Conservation (phyloP, 1,140 invertebrate species). For the Rhizoglyphus robini region DNA sequence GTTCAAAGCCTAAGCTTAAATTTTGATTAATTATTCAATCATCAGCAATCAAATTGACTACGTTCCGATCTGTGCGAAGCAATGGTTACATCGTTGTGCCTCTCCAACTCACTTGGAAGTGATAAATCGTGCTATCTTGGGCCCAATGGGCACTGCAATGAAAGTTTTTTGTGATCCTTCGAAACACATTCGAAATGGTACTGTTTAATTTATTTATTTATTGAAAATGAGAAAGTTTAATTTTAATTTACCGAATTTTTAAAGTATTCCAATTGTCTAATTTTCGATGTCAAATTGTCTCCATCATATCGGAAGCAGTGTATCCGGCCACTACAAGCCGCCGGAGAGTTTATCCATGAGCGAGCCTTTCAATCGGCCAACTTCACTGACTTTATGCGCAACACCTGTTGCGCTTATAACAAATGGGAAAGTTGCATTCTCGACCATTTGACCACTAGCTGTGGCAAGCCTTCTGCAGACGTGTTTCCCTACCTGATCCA, state of each 20-base stretch:
- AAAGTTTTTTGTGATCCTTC: neutral
- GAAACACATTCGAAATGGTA: neutral
- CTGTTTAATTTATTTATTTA: neutral
- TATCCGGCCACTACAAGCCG: neutral
- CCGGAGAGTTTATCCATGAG: neutral
- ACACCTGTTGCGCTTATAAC: neutral
- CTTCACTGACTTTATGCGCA: neutral
- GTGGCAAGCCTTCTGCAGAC: neutral
- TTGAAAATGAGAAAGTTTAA: neutral
- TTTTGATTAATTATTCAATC: neutral
- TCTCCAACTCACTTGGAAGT: neutral
- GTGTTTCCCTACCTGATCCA: neutral
- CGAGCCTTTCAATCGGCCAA: neutral
- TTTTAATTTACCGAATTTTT: slow-evolving; percentile 1
- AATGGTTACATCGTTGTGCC: neutral
- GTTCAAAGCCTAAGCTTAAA: neutral
- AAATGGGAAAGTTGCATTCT: slow-evolving; percentile 9
- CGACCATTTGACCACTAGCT: neutral
- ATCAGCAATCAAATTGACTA: slow-evolving; percentile 3
- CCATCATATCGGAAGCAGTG: neutral
- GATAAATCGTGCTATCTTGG: neutral
- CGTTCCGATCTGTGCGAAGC: neutral
- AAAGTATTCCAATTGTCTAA: neutral
- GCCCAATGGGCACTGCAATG: neutral
- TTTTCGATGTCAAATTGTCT: slow-evolving; percentile 1